Conservation (phyloP, 1,140 invertebrate species). For the Dysdera silvatica region DNA sequence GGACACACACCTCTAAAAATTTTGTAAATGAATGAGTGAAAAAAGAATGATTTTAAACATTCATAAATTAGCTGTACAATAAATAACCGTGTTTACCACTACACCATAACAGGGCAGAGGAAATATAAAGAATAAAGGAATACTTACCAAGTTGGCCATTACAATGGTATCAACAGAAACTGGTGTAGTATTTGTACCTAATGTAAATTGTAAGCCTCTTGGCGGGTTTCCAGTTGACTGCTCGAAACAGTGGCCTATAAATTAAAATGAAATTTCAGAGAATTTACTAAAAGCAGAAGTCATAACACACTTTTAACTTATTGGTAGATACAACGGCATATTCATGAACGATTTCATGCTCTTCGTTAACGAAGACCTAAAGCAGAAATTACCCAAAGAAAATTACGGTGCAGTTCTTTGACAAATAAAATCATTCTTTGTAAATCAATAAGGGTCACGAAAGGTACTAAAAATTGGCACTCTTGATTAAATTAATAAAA, state of each 20-base stretch:
- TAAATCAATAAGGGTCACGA: too few species aligned
- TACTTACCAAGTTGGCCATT: constrained; percentile 85
- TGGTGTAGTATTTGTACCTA: constrained; percentile 73
- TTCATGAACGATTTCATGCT: not conserved
- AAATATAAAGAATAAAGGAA: constrained; percentile 1
- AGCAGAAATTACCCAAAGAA: not conserved
- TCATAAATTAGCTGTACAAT: not conserved
- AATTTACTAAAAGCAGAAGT: not conserved
- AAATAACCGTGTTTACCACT: not conserved
- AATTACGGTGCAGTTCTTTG: too few species aligned
- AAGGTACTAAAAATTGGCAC: too few species aligned
- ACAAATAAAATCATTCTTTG: too few species aligned
- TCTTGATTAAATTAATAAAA: too few species aligned
- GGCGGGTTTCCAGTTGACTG: constrained; percentile 82
- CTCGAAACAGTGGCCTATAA: constrained; percentile 84
- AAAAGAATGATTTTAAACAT: not conserved
- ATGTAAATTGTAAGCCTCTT: constrained; percentile 86
- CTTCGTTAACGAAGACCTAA: not conserved
- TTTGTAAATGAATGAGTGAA: not conserved
- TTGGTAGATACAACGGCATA: not conserved
- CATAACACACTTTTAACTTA: not conserved
- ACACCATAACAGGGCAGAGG: too few species aligned
- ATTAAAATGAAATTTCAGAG: constrained; percentile 6
- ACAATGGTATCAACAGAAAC: constrained; percentile 93
- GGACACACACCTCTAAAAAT: too few species aligned